A percentile compares a stretch with the other conserved stretches of the same genome.
Evolutionary conservation across 2,797 vertebrate species (phyloP).

Genomic region (Sebastes oblongus): DNA sequence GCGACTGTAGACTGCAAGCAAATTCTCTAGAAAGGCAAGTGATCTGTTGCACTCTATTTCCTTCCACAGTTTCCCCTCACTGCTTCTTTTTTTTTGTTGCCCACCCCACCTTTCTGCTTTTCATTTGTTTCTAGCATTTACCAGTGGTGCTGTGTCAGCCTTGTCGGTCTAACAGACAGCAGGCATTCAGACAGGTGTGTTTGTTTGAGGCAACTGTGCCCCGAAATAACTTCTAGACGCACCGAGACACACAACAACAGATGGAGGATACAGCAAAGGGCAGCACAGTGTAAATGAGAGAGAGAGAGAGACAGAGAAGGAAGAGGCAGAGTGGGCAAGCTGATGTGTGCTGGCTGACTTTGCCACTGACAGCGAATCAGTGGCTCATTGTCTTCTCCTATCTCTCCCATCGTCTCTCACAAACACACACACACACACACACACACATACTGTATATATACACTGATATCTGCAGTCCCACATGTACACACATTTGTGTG

Average conservation of each 20-base stretch:
- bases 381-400: slow-evolving; percentile 59
- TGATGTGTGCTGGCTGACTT: slow-evolving; percentile 49
- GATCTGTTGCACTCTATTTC: slow-evolving; percentile 32
- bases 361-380: slow-evolving; percentile 59
- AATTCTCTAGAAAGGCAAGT: slow-evolving; percentile 33
- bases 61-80: slow-evolving; percentile 3
- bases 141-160: slow-evolving; percentile 49
- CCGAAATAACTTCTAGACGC: slow-evolving; percentile 69
- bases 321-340: slow-evolving; percentile 24
- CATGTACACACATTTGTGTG: slow-evolving; percentile 52
- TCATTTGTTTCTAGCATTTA: slow-evolving; percentile 41
- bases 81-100: slow-evolving; percentile 13
- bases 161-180: slow-evolving; percentile 51
- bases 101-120: slow-evolving; percentile 32
- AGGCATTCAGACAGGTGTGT: slow-evolving; percentile 58
- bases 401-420: slow-evolving; percentile 13
- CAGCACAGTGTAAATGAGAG: slow-evolving; percentile 47
- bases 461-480: slow-evolving; percentile 42
- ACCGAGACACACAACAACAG: slow-evolving; percentile 63
- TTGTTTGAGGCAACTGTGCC: slow-evolving; percentile 65
- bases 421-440: background rate
- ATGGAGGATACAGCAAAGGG: slow-evolving; percentile 58
- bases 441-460: slow-evolving; percentile 31
- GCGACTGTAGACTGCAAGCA: slow-evolving; percentile 40
- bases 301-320: slow-evolving; percentile 11